A percentile compares a stretch with the other conserved stretches of the same genome.
phyloP scores from a whole-genome alignment of 2,888 invertebrate genomes.

The Lasioglossum vierecki region DNA sequence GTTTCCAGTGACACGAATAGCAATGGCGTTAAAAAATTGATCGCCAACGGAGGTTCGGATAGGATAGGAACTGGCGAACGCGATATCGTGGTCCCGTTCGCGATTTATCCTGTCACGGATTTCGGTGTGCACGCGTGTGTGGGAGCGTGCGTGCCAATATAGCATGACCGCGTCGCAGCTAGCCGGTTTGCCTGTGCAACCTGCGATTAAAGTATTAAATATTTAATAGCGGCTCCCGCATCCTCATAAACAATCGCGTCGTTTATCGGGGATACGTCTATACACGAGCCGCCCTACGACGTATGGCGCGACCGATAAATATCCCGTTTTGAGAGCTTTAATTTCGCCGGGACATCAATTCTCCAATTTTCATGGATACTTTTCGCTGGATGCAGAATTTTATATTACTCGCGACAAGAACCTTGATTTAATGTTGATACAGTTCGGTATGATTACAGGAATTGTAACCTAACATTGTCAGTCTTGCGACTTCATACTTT shows the following conservation, averaged over 20 bases:
- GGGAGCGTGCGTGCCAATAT: neutral
- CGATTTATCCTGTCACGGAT: constrained; percentile 36
- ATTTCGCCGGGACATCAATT: neutral
- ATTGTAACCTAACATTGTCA: neutral
- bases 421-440: neutral
- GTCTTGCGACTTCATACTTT: neutral
- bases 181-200: constrained; percentile 21
- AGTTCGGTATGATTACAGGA: neutral
- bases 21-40: constrained; percentile 49
- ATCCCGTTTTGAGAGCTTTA: constrained; percentile 13
- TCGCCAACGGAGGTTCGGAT: neutral
- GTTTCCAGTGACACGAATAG: constrained; percentile 15
- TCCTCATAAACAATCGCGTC: constrained; percentile 49
- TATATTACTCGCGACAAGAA: neutral
- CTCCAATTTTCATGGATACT: neutral
- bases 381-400: neutral
- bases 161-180: neutral
- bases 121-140: constrained; percentile 13
- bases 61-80: neutral
- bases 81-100: neutral
- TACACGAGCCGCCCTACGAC: constrained; percentile 19
- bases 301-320: constrained; percentile 55
- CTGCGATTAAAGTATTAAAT: constrained; percentile 71
- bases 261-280: constrained; percentile 51
- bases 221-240: constrained; percentile 61